Evolutionary conservation across 2,113 vertebrate species (phyloP).

Genomic region (Tylochromis polylepis): DNA sequence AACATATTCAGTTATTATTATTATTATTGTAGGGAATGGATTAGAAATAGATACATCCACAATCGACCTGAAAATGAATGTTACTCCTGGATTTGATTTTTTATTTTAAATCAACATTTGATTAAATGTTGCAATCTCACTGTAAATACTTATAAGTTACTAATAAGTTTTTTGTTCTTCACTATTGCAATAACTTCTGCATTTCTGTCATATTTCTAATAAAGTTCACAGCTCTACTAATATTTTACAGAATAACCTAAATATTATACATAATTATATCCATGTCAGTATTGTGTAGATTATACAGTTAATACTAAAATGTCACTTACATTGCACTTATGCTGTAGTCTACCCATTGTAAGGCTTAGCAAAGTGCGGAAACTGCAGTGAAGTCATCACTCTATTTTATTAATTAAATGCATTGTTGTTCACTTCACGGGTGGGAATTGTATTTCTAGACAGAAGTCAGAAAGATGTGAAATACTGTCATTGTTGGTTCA

Average conservation of each 20-base stretch:
- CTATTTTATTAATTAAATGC: neutral
- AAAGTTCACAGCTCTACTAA: neutral
- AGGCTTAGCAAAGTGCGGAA: neutral
- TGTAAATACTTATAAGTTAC: neutral
- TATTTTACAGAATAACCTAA: neutral
- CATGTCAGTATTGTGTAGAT: neutral
- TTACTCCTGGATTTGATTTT: neutral
- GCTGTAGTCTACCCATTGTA: neutral
- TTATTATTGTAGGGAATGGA: neutral
- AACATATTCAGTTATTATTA: neutral
- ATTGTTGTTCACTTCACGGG: neutral
- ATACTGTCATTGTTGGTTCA: neutral
- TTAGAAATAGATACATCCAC: neutral
- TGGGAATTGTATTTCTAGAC: neutral
- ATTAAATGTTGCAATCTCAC: too few relatives aligned
- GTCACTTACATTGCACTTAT: neutral
- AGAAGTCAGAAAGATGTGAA: neutral
- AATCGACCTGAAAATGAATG: neutral
- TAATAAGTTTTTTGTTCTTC: neutral
- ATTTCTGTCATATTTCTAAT: neutral
- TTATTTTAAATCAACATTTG: accelerated
- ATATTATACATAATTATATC: neutral
- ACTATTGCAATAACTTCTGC: neutral
- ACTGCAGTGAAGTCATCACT: neutral
- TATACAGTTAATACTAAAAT: neutral